phyloP scores from a whole-genome alignment of 1,140 invertebrate genomes.

The Cardiocondyla obscurior region DNA sequence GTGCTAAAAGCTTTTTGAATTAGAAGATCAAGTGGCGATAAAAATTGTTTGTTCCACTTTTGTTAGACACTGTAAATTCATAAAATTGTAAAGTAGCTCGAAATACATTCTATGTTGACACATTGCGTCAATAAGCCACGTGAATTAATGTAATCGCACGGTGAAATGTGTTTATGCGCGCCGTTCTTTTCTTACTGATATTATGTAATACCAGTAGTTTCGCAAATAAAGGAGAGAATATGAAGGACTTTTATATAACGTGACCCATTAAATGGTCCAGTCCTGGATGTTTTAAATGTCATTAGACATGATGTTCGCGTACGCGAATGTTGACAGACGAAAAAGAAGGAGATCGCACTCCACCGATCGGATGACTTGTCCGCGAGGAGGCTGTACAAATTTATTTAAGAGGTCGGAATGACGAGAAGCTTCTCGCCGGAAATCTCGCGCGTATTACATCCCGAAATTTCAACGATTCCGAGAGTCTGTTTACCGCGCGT shows the following conservation, averaged over 20 bases:
- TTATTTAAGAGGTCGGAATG: not conserved
- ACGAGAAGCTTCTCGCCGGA: not conserved
- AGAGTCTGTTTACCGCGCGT: constrained; percentile 50
- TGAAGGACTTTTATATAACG: not conserved
- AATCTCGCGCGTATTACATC: constrained; percentile 30
- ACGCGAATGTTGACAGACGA: not conserved
- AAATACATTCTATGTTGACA: not conserved
- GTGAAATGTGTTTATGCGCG: not conserved
- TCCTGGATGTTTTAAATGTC: not conserved
- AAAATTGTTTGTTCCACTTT: not conserved
- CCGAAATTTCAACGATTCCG: constrained; percentile 28
- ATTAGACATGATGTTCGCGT: not conserved
- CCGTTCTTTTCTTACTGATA: not conserved
- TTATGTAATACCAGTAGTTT: constrained; percentile 3
- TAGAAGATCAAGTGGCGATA: not conserved
- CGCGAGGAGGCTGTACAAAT: not conserved
- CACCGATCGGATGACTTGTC: not conserved
- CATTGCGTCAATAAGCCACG: not conserved
- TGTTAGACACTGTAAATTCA: not conserved
- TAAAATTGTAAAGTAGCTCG: not conserved
- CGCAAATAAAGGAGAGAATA: not conserved
- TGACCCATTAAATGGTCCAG: not conserved
- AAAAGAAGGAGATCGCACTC: not conserved
- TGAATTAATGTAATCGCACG: not conserved
- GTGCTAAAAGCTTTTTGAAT: not conserved